Evolutionary conservation across 2,113 vertebrate genomes (phyloP).

Genomic region (Bubalus kerabau): DNA sequence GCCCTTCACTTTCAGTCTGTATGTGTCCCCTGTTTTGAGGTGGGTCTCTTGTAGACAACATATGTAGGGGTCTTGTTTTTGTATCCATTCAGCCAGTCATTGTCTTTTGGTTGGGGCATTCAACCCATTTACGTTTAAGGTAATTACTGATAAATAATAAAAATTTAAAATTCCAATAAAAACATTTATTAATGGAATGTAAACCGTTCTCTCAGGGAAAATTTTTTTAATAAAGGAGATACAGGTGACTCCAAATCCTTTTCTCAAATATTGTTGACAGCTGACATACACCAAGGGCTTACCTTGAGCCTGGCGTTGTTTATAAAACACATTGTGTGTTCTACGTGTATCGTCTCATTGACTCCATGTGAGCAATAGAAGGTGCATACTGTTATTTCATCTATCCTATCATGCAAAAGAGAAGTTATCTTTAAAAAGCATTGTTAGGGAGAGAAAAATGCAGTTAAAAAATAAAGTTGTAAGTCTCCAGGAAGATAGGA

Average conservation of each 20-base stretch:
- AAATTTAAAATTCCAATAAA: neutral
- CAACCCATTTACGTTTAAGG: too few relatives aligned
- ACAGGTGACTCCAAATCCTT: neutral
- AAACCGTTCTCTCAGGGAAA: neutral
- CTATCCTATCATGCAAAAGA: neutral
- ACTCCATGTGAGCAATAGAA: too few relatives aligned
- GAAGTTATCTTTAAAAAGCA: neutral
- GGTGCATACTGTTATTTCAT: too few relatives aligned
- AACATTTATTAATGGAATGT: neutral
- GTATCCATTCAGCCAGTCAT: too few relatives aligned
- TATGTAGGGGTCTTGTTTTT: too few relatives aligned
- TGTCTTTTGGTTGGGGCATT: too few relatives aligned
- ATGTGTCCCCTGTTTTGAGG: too few relatives aligned
- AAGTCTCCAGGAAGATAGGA: neutral
- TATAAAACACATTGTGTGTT: rapidly evolving
- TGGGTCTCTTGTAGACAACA: too few relatives aligned
- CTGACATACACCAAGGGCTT: rapidly evolving
- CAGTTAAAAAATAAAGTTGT: neutral
- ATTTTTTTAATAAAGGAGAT: neutral
- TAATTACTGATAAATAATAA: neutral
- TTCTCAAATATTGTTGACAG: neutral
- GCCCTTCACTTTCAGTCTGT: too few relatives aligned
- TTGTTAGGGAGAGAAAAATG: neutral
- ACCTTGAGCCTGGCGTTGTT: rapidly evolving
- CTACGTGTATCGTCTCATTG: rapidly evolving